Percentiles rank a stretch among this genome's conserved stretches.
Conservation (phyloP, 2,113 vertebrate species). For the Hippocampus barbouri region DNA sequence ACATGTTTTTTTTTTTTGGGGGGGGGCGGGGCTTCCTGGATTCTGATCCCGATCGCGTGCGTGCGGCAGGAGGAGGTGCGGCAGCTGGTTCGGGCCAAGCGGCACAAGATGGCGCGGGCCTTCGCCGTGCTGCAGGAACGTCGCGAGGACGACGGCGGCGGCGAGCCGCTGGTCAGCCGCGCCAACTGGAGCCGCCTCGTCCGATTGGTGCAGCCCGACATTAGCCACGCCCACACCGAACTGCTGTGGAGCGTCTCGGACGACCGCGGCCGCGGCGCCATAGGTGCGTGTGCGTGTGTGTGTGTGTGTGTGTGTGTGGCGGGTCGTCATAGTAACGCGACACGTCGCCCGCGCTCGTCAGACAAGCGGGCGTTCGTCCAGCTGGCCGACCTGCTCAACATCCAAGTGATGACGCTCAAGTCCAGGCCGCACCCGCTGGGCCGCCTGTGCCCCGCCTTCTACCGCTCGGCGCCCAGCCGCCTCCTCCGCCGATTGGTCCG, state of each 20-base stretch:
- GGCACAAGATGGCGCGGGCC: constrained; percentile 84
- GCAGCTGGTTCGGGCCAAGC: constrained; percentile 84
- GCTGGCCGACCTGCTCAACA: constrained; percentile 89
- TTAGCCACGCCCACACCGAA: constrained; percentile 79
- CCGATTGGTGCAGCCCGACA: constrained; percentile 76
- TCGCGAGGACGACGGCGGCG: constrained; percentile 41
- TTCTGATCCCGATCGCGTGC: too few species aligned
- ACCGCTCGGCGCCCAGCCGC: constrained; percentile 72
- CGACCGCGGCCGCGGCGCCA: constrained; percentile 72
- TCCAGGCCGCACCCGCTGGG: constrained; percentile 78
- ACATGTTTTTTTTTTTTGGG: too few species aligned
- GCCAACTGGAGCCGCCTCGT: constrained; percentile 80
- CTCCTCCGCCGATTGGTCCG: constrained; percentile 73
- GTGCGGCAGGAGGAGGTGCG: constrained; percentile 83
- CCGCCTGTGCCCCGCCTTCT: constrained; percentile 68
- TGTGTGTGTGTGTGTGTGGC: too few species aligned
- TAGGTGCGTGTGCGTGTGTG: constrained; percentile 69
- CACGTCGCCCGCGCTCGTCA: constrained; percentile 34
- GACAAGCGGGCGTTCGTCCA: constrained; percentile 84
- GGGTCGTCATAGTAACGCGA: too few species aligned
- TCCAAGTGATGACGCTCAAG: constrained; percentile 83
- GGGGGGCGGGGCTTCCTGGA: too few species aligned
- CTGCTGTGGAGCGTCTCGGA: constrained; percentile 82
- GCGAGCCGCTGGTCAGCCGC: constrained; percentile 74
- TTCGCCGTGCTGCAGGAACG: constrained; percentile 84